Percentiles rank a stretch among this genome's conserved stretches.
Evolutionary conservation across 2,888 invertebrate species (phyloP).

Genomic region (Trissolcus japonicus): DNA sequence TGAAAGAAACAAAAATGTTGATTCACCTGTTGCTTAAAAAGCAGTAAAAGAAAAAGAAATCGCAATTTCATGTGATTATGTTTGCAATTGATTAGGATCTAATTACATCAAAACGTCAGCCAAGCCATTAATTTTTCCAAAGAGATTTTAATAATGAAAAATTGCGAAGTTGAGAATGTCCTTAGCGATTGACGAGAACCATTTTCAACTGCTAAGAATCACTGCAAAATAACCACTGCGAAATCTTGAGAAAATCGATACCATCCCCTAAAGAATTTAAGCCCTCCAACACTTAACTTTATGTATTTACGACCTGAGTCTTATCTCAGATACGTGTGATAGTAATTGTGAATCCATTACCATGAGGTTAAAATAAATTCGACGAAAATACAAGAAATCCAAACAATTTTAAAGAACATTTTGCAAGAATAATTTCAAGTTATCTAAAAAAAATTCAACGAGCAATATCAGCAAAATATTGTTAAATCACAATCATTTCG

Average conservation of each 20-base stretch:
- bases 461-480: too few species aligned
- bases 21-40: conserved; percentile 2
- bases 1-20: not conserved
- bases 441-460: too few species aligned
- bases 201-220: not conserved
- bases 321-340: conserved; percentile 21
- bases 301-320: conserved; percentile 34
- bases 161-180: too few species aligned
- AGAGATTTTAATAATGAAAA: too few species aligned
- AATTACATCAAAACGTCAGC: too few species aligned
- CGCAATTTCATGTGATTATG: too few species aligned
- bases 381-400: too few species aligned
- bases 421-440: too few species aligned
- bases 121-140: too few species aligned
- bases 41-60: not conserved
- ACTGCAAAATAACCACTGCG: conserved; percentile 10
- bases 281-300: conserved; percentile 17
- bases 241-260: conserved; percentile 38
- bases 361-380: conserved; percentile 11
- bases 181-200: not conserved
- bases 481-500: too few species aligned
- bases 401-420: too few species aligned
- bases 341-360: conserved; percentile 23
- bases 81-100: too few species aligned
- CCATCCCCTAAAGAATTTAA: conserved; percentile 10